A percentile compares a stretch with the other conserved stretches of the same genome.
Evolutionary conservation across 2,797 vertebrate genomes (phyloP).

Genomic region (Sus cebifrons): DNA sequence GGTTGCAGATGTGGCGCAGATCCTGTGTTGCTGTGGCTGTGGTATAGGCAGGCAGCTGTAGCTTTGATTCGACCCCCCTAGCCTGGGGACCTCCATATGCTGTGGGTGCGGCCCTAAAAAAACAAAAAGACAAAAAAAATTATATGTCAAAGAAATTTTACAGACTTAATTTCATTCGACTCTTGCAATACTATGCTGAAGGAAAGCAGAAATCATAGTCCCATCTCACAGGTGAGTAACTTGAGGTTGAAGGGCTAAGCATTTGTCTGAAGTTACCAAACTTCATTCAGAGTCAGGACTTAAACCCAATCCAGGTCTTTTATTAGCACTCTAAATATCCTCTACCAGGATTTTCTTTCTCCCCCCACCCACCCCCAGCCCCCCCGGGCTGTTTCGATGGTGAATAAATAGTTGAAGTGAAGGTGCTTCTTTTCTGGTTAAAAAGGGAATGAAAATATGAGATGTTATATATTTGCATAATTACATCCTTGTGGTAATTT

Average conservation of each 20-base stretch:
- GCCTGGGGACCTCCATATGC: no score
- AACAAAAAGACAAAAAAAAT: background rate
- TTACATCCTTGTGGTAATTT: constrained; percentile 13
- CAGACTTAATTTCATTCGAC: background rate
- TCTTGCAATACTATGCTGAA: background rate
- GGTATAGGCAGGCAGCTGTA: no score
- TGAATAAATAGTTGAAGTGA: constrained; percentile 39
- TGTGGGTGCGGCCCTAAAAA: no score
- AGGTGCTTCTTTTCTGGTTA: constrained; percentile 12
- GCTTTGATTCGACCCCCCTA: no score
- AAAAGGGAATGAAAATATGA: constrained; percentile 39
- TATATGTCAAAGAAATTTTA: background rate
- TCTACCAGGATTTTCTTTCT: background rate
- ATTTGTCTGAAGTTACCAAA: background rate
- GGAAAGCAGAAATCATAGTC: background rate
- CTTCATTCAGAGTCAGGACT: background rate
- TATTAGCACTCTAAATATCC: background rate
- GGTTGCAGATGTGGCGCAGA: no score
- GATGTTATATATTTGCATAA: background rate
- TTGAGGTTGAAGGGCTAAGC: background rate
- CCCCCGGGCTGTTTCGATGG: background rate
- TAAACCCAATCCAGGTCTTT: background rate
- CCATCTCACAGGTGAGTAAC: background rate
- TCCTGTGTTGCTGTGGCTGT: no score
- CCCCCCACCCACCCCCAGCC: no score